Percentiles rank a stretch among this genome's conserved stretches.
phyloP scores from a whole-genome alignment of 2,888 invertebrate species.

The Hylaea fasciaria region DNA sequence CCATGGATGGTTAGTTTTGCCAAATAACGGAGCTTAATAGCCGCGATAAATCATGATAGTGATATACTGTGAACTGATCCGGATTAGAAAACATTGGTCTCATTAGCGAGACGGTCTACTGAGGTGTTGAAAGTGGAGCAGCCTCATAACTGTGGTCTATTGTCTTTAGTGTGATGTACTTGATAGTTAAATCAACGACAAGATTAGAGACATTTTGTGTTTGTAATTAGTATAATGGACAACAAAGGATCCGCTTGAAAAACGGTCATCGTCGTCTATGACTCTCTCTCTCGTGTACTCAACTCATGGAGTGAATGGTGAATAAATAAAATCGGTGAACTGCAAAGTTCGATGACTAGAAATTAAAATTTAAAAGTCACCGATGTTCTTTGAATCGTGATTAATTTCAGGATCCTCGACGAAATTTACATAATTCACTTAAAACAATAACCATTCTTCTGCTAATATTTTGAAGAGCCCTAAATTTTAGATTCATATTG shows the following conservation, averaged over 20 bases:
- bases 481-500: too few species aligned
- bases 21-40: conserved; percentile 40
- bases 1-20: conserved; percentile 39
- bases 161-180: neutral
- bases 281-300: too few species aligned
- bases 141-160: neutral
- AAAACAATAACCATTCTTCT: too few species aligned
- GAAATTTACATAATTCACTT: too few species aligned
- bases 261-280: neutral
- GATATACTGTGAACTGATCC: conserved; percentile 14
- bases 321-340: too few species aligned
- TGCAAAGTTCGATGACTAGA: too few species aligned
- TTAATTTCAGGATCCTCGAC: too few species aligned
- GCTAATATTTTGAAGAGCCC: too few species aligned
- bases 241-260: too few species aligned
- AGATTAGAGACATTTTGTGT: neutral
- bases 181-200: neutral
- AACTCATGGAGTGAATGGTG: neutral
- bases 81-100: conserved; percentile 32
- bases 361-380: neutral
- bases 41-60: conserved; percentile 32
- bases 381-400: too few species aligned
- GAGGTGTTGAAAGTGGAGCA: conserved; percentile 11
- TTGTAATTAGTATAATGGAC: neutral
- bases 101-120: conserved; percentile 14